Conservation (phyloP, 2,797 vertebrate genomes). For the Aphelocoma californica region DNA sequence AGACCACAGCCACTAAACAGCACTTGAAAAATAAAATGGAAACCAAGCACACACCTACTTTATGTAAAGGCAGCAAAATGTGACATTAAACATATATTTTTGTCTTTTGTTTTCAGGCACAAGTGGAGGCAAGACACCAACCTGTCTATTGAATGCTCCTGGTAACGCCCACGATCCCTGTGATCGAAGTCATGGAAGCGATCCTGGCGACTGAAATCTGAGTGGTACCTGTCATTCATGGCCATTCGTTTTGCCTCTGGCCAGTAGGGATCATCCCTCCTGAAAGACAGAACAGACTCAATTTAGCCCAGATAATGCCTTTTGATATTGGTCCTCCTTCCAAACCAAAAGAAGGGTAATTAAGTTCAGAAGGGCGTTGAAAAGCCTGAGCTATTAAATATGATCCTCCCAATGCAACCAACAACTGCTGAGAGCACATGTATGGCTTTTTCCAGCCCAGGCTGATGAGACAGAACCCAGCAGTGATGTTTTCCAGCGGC, state of each 20-base stretch:
- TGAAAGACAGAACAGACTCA: background rate
- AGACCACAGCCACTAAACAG: background rate
- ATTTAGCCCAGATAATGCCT: background rate
- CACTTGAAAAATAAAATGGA: background rate
- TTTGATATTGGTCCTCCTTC: background rate
- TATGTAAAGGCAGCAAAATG: background rate
- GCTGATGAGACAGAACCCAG: background rate
- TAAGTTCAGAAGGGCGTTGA: background rate
- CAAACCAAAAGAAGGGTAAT: background rate
- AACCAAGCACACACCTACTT: background rate
- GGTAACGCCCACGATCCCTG: slow-evolving; percentile 88
- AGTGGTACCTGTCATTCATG: slow-evolving; percentile 89
- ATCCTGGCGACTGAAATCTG: slow-evolving; percentile 88
- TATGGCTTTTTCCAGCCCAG: background rate
- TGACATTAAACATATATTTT: background rate
- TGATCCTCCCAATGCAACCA: background rate
- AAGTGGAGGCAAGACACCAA: slow-evolving; percentile 6
- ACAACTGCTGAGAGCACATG: accelerated
- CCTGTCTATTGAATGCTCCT: slow-evolving; percentile 89
- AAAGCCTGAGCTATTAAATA: background rate
- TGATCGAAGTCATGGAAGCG: slow-evolving; percentile 95
- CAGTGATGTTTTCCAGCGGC: background rate
- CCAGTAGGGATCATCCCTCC: slow-evolving; percentile 90
- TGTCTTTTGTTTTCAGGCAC: background rate
- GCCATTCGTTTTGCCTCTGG: slow-evolving; percentile 87